Conservation (phyloP, 2,797 vertebrate species). For the Acanthiza pusilla region DNA sequence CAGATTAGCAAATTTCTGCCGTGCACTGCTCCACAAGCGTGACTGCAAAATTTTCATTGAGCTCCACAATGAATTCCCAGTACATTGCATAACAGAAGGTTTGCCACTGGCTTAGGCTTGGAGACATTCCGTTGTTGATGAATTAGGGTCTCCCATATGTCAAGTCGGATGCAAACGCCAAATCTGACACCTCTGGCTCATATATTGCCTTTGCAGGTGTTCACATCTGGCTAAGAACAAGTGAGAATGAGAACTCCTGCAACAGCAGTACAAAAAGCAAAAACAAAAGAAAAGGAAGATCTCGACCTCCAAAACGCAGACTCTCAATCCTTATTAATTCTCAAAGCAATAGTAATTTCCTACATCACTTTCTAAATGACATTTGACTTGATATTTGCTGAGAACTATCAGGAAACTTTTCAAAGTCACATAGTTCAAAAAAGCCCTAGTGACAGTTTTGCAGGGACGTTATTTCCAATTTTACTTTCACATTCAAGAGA, state of each 20-base stretch:
- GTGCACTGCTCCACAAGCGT: neutral
- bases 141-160: slow-evolving; percentile 48
- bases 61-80: slow-evolving; percentile 15
- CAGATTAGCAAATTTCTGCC: neutral
- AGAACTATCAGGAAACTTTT: neutral
- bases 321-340: slow-evolving; percentile 19
- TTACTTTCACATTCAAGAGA: neutral
- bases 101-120: slow-evolving; percentile 33
- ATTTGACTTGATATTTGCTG: slow-evolving; percentile 18
- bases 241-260: slow-evolving; percentile 56
- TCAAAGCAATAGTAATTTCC: slow-evolving; percentile 44
- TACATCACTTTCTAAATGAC: slow-evolving; percentile 4
- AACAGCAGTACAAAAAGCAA: slow-evolving; percentile 36
- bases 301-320: neutral
- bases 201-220: slow-evolving; percentile 61
- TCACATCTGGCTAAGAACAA: slow-evolving; percentile 62
- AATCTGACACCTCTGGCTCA: slow-evolving; percentile 62
- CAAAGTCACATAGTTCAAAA: neutral
- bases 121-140: slow-evolving; percentile 37
- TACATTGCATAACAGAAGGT: neutral
- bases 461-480: neutral
- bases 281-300: slow-evolving; percentile 19
- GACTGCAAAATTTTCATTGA: slow-evolving; percentile 3
- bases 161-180: slow-evolving; percentile 19
- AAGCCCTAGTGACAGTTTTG: neutral